Percentiles rank a stretch among this genome's conserved stretches.
Conservation (phyloP, 37 sponge, comb jelly and placozoan genomes). For the Geodia barretti region DNA sequence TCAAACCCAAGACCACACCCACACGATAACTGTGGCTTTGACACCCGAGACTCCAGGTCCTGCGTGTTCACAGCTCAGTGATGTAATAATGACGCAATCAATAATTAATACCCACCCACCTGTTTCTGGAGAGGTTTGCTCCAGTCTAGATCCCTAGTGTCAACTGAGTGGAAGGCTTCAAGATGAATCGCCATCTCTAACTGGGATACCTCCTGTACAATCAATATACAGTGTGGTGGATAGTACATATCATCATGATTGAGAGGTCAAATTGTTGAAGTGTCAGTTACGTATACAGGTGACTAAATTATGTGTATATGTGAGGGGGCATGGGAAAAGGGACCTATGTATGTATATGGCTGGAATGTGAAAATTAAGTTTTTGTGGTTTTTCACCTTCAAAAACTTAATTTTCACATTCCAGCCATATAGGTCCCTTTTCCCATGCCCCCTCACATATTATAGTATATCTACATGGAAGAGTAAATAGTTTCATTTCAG, state of each 20-base stretch:
- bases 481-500: too few species aligned
- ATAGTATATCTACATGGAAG: too few species aligned
- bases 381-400: too few species aligned
- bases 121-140: slow-evolving; percentile 44
- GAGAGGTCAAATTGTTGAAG: too few species aligned
- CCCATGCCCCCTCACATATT: too few species aligned
- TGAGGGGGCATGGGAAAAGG: too few species aligned
- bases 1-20: slow-evolving; percentile 56
- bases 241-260: not conserved
- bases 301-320: too few species aligned
- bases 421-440: too few species aligned
- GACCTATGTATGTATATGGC: too few species aligned
- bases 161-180: slow-evolving; percentile 69
- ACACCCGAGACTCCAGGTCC: not conserved
- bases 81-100: not conserved
- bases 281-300: not conserved
- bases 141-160: slow-evolving; percentile 62
- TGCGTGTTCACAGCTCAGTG: not conserved
- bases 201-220: slow-evolving; percentile 50
- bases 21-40: slow-evolving; percentile 21
- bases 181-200: slow-evolving; percentile 67
- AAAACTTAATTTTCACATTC: too few species aligned
- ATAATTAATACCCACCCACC: not conserved
- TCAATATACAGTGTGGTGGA: not conserved
- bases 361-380: too few species aligned